Base-by-base conservation (phyloP, 2,888 invertebrate genomes). In the Heliconius erato region DNA sequence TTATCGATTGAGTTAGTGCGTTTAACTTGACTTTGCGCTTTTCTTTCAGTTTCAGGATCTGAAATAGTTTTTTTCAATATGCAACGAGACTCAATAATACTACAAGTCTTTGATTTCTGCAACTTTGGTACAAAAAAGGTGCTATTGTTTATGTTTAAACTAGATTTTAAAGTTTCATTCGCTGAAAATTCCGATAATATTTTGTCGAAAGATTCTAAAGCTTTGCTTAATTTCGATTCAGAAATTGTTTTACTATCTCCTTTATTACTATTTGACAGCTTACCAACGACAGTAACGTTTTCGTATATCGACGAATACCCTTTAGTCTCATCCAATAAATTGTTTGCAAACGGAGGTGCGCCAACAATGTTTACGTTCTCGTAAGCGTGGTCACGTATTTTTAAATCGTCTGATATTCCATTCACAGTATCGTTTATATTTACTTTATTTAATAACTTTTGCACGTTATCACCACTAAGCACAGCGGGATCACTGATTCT, bases 81-180 rank as follows among this genome's bases (percentile, higher is more conserved):
- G 89, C 97, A 97, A 84, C 97, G 96, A 0, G 97, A 97, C 91
- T 97, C 97, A 80, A 97, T 97, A 83, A 97, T 97, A 88, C 97
- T 97, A 90, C 97, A 97, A 86, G 97, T 97, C 89, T 97, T 97
- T 1, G 97, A 97, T 90, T 97, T 97, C 88, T 97, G 96, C 86
- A 97, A 91, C 91, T 96, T 97, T 74, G 97, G 97, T 78, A 96
- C 95, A 87, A 93, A 90, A 84, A 94, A 96, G 86, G 85, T 87
- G 80, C 80, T 88, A 78, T 91, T 92, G 84, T 84, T 88, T 59
- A 85, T 85, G 85, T 91, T 92, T 28, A 91, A 87, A 84, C 91
- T 91, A 9, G 91, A 86, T 74, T 90, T 90, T 59, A 92, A 88
- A 35, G 93, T 91, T 7, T 91, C 87, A 85, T 92, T 91, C 16